phyloP scores from a whole-genome alignment of 2,113 vertebrate species.

The Lagenorhynchus albirostris region DNA sequence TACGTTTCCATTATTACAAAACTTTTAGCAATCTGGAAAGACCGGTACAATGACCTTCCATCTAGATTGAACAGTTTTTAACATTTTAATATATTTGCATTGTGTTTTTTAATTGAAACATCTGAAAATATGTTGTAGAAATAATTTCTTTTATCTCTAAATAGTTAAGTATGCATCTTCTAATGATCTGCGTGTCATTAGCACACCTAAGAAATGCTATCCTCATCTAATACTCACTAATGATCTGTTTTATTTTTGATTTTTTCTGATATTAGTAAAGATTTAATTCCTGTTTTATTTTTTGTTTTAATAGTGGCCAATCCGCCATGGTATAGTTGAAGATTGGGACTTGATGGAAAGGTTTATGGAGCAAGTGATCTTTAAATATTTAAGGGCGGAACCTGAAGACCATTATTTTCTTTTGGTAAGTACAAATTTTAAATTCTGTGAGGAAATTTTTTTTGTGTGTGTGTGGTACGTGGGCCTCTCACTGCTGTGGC shows the following conservation, averaged over 20 bases:
- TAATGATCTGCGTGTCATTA: neutral
- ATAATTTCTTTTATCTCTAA: constrained; percentile 12
- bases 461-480: no score
- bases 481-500: no score
- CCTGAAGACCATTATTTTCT: constrained; percentile 99
- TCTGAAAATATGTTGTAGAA: neutral
- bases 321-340: constrained; percentile 98
- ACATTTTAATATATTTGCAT: constrained; percentile 8
- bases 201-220: neutral
- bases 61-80: constrained; percentile 9
- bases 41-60: neutral
- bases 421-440: constrained; percentile 86
- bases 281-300: constrained; percentile 25
- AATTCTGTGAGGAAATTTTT: constrained; percentile 8
- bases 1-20: neutral
- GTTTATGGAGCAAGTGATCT: constrained; percentile 99
- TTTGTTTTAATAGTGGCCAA: constrained; percentile 91
- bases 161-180: neutral
- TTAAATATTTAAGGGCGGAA: constrained; percentile 98
- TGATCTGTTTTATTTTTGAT: neutral
- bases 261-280: neutral
- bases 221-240: neutral
- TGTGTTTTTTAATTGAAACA: neutral
- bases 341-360: constrained; percentile 99
- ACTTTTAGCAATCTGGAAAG: neutral